Evolutionary conservation across 1,140 invertebrate species (phyloP), one percentile per base, ranked within the genome.

Genomic region (Drosophila lacertosa): DNA sequence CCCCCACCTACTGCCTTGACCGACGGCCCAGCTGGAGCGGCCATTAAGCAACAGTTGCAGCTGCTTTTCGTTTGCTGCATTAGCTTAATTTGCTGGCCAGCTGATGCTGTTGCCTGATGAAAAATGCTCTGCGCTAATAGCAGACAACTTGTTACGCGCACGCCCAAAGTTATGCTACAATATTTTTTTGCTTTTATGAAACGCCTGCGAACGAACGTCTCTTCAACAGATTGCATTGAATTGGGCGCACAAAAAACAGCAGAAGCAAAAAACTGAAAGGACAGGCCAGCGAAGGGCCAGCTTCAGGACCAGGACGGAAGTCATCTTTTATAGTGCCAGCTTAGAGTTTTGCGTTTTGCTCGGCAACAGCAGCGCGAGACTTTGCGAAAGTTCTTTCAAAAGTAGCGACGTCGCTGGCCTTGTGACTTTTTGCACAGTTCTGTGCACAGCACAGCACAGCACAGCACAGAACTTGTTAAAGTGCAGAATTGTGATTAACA

Each of bases 401-500:
- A 81, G 68, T 68, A 68, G 74, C 75, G 62, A 73, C 54, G 45
- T 13, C 50, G 40, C 37, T 67, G 74, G 74, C 82, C 77, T 81
- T 82, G 82, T 71, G 77, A 86, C 81, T 86, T 84, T 82, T 48
- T 62, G 58, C 54, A 39, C 58, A 53, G 68, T 22, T 39, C 18
- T 42, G 24, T 50, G 59, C 57, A 51, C 63, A 58, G 60, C 55
- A n/a, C n/a, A n/a, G n/a, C n/a, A n/a, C n/a, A n/a, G n/a, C n/a
- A n/a, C n/a, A n/a, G n/a, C n/a, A n/a, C n/a, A n/a, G n/a, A 88
- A 88, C 66, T 81, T 88, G 83, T 63, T 70, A 81, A 86, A 86
- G 77, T 86, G 82, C 81, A 88, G 81, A 88, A 79, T 86, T 74
- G 82, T 82, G 77, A 86, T 86, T 86, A 86, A 88, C 82, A 86